Base-by-base conservation (phyloP, 2,113 vertebrate species). In the Prunella himalayana region DNA sequence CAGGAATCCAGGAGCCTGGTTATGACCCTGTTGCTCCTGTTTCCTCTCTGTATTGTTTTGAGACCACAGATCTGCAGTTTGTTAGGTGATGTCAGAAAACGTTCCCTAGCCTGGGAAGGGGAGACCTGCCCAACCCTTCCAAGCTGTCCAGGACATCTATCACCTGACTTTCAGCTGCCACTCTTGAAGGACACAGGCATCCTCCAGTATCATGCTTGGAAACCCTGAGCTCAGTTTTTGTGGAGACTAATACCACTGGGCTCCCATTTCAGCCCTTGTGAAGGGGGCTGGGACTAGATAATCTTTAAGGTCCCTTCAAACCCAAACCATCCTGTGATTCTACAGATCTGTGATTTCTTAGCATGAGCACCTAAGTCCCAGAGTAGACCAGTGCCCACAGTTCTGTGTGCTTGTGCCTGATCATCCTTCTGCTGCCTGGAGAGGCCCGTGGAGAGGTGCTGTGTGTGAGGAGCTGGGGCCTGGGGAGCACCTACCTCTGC, bases 401-500 rank as follows among this genome's bases (percentile, higher is more conserved):
- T 18, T 35, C 30, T n/a, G 9, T 22, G 39, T 56, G 9, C 35
- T 42, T 42, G 31, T 69, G 86, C 60, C 78, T 54, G 22, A 53
- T 57, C 44, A 64, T 25, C 11, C 23, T 22, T 13, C 19, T 10
- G 16, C 44, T 82, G 61, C n/a, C 41, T 18, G 70, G 10, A 33
- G 19, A 9, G 42, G 39, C 10, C 16, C 2, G 0, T 7, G 71
- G 53, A 9, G 71, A 44, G 37, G 21, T 4, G 5, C 6, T 25
- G 9, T 0, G 0, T 11, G 49, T 2, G 0, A 15, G 77, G 56
- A 41, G 30, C 8, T 1, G 7, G 77, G n/a, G 42, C 4, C 0
- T 1, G 12, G 3, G 3, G 3, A 73, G 68, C n/a, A 57, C 73
- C 97, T 92, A 99, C 99, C 99, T 99, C 95, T 97, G 95, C 98